These are phyloP conservation scores for Sula dactylatra DNA, from an alignment of 2,113 vertebrate genomes.

Conservation along the genomic window DNA sequence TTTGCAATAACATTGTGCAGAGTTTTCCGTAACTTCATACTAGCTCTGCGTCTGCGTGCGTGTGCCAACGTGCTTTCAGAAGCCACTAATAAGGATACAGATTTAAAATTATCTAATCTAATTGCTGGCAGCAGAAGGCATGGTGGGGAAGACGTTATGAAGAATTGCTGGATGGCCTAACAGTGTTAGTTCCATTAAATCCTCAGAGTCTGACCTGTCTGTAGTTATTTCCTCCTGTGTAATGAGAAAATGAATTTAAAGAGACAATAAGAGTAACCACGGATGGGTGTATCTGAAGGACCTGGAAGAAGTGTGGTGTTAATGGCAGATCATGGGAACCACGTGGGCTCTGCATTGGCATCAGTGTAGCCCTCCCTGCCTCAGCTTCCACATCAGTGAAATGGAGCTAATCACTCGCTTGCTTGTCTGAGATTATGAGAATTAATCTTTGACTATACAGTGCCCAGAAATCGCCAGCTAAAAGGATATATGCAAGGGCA, in stretches of 20 bases:
- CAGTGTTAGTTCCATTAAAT: neutral
- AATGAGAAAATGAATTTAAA: neutral
- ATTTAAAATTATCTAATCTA: neutral
- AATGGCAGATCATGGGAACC: neutral
- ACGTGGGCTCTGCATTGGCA: neutral
- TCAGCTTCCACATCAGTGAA: neutral
- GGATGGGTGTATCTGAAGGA: neutral
- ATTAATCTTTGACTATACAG: neutral
- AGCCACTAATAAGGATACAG: neutral
- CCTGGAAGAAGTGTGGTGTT: neutral
- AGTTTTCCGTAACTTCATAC: neutral
- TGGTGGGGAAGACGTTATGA: neutral
- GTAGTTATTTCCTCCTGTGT: neutral
- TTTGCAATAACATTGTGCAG: neutral
- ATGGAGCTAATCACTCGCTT: neutral
- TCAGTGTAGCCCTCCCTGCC: neutral
- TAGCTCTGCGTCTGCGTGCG: neutral
- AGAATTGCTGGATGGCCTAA: neutral
- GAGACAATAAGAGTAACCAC: neutral
- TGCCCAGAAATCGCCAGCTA: neutral
- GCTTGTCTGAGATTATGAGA: neutral
- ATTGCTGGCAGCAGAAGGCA: neutral
- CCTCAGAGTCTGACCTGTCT: neutral
- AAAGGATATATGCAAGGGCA: neutral
- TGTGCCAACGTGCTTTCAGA: neutral